These are phyloP conservation scores for Puma concolor DNA, from an alignment of 2,113 vertebrate species.

Conservation along the genomic window DNA sequence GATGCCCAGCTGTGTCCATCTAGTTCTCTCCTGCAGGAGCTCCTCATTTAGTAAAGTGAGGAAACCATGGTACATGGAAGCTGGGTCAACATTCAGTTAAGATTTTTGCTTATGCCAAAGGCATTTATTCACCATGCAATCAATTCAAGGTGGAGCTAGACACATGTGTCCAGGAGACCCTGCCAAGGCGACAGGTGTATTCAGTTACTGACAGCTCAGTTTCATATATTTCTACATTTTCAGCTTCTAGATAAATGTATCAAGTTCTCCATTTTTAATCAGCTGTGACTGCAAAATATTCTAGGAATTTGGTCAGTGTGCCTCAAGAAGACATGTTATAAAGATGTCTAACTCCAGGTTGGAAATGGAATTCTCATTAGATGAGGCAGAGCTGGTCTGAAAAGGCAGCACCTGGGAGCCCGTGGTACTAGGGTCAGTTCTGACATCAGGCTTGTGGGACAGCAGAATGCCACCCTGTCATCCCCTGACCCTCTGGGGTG, in stretches of 20 bases:
- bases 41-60: not conserved
- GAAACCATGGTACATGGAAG: fast-evolving
- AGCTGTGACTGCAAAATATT: not conserved
- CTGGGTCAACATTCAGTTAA: not conserved
- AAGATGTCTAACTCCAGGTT: not conserved
- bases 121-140: not conserved
- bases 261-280: constrained; percentile 23
- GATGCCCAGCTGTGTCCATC: fast-evolving
- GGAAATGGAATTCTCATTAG: not conserved
- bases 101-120: not conserved
- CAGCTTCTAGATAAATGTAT: not conserved
- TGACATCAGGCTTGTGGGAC: not conserved
- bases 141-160: not conserved
- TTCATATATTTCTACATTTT: not conserved
- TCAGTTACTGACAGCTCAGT: not conserved
- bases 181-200: not conserved
- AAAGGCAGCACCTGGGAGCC: not conserved
- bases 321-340: not conserved
- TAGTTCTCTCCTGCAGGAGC: not conserved
- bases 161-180: not conserved
- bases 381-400: not conserved
- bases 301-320: not conserved
- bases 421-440: not conserved
- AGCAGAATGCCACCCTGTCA: not conserved
- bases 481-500: fast-evolving